phyloP scores from a whole-genome alignment of 2,113 vertebrate genomes.

The Nibea albiflora region DNA sequence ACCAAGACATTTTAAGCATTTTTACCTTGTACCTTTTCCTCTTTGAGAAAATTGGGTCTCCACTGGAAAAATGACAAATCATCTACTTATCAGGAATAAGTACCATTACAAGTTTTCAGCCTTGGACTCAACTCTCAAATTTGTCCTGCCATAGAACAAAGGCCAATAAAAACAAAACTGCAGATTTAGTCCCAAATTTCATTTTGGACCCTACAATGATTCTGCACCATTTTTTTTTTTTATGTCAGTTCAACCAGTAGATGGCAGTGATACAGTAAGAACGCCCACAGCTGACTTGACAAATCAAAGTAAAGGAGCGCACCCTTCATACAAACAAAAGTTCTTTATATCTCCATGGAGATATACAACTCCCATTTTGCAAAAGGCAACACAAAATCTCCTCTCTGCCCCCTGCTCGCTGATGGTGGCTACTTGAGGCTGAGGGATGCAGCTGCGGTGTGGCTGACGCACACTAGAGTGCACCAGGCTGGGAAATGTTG shows the following conservation, averaged over 20 bases:
- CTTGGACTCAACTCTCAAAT: slow-evolving; percentile 22
- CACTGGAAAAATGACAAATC: slow-evolving; percentile 43
- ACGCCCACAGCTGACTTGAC: slow-evolving; percentile 22
- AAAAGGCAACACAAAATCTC: background rate
- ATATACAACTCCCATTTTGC: slow-evolving; percentile 1
- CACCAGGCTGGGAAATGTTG: slow-evolving; percentile 48
- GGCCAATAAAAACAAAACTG: slow-evolving; percentile 22
- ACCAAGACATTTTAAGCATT: slow-evolving; percentile 40
- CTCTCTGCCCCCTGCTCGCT: background rate
- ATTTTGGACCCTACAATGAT: background rate
- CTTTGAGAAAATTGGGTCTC: slow-evolving; percentile 53
- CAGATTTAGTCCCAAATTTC: slow-evolving; percentile 14
- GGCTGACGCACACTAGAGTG: slow-evolving; percentile 26
- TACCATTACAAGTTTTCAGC: slow-evolving; percentile 42
- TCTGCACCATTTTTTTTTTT: background rate
- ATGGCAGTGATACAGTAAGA: slow-evolving; percentile 76
- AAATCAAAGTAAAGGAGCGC: background rate
- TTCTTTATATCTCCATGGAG: background rate
- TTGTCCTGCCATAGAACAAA: slow-evolving; percentile 28
- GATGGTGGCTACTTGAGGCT: slow-evolving; percentile 16
- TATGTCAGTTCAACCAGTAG: slow-evolving; percentile 70
- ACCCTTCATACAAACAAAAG: slow-evolving; percentile 18
- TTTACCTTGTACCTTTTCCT: slow-evolving; percentile 38
- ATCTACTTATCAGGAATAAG: slow-evolving; percentile 45
- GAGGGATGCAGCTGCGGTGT: slow-evolving; percentile 24